Conservation (phyloP, 2,113 vertebrate species). For the Cnemophilus loriae region DNA sequence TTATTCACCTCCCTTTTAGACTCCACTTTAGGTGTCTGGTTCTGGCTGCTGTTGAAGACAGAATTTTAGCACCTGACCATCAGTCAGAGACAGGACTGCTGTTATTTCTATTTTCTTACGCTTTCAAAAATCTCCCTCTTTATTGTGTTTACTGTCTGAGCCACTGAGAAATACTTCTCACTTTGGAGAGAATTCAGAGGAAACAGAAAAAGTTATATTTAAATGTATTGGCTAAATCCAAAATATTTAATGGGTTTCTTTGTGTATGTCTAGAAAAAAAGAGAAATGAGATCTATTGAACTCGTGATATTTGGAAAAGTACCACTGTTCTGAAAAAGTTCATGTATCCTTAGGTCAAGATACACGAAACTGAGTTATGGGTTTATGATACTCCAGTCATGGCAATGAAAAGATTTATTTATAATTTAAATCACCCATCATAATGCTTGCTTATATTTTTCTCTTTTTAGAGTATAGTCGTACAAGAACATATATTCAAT, state of each 20-base stretch:
- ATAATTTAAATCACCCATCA: background rate
- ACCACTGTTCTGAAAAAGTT: background rate
- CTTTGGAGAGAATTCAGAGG: background rate
- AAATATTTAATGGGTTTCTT: background rate
- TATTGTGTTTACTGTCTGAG: background rate
- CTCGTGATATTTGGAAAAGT: background rate
- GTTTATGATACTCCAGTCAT: background rate
- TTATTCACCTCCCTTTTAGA: background rate
- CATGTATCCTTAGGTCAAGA: background rate
- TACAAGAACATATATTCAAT: background rate
- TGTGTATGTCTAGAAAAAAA: background rate
- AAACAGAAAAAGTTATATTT: background rate
- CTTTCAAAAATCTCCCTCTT: background rate
- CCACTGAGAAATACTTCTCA: background rate
- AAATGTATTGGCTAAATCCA: constrained; percentile 7
- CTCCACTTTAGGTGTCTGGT: background rate
- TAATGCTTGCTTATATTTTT: background rate
- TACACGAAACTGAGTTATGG: background rate
- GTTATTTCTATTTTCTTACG: background rate
- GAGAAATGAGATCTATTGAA: background rate
- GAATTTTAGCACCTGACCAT: background rate
- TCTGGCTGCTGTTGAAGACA: background rate
- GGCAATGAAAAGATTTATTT: background rate
- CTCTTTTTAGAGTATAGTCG: background rate
- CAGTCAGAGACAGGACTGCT: background rate